Conservation (phyloP, 2,113 vertebrate species). For the Lycaon pictus region DNA sequence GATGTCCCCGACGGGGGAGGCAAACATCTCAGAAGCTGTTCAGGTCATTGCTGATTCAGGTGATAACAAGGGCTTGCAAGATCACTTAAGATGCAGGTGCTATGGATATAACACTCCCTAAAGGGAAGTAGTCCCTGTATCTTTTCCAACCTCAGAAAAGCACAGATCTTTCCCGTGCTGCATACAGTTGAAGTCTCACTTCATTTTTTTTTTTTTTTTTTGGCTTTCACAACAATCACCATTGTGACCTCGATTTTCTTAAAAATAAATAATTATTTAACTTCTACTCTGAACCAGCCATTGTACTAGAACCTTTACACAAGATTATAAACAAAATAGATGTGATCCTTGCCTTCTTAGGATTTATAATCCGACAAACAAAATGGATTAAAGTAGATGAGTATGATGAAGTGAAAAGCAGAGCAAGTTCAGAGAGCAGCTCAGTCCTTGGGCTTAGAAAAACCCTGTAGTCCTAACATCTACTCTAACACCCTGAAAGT, state of each 20-base stretch:
- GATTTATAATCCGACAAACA: background rate
- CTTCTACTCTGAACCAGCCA: background rate
- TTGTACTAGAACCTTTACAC: background rate
- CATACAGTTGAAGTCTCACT: background rate
- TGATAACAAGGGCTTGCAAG: background rate
- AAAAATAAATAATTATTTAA: slow-evolving; percentile 20
- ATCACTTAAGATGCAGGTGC: background rate
- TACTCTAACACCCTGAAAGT: background rate
- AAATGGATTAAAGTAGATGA: background rate
- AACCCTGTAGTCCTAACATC: background rate
- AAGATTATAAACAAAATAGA: background rate
- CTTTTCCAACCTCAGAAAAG: background rate
- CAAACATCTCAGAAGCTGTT: background rate
- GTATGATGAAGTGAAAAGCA: background rate
- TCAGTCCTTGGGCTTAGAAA: background rate
- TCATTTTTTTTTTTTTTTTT: background rate
- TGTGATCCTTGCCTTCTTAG: background rate
- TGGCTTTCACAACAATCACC: background rate
- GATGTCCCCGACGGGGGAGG: background rate
- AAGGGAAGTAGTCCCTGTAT: background rate
- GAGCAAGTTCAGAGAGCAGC: background rate
- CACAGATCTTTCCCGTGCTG: background rate
- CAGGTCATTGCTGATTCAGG: background rate
- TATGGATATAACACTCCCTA: background rate
- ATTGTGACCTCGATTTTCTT: slow-evolving; percentile 25